Evolutionary conservation across 2,113 vertebrate species (phyloP).

Genomic region (Ia io): DNA sequence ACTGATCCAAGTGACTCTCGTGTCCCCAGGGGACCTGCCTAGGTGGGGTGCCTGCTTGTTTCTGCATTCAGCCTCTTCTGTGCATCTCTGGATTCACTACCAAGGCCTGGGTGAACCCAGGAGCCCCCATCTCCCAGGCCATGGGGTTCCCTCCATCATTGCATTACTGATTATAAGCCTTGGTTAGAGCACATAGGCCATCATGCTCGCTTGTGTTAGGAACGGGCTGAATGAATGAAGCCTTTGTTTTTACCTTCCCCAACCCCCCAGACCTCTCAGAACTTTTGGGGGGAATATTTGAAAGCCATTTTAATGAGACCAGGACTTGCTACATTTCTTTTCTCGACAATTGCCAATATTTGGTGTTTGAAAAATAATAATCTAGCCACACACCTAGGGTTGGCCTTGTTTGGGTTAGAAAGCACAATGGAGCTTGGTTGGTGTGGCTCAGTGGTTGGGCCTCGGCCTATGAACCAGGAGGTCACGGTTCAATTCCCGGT

Average conservation of each 20-base stretch:
- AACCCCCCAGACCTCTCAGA: background rate
- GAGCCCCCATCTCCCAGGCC: background rate
- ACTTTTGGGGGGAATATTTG: background rate
- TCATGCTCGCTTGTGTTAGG: background rate
- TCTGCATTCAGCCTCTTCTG: background rate
- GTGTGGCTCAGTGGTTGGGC: too few species aligned
- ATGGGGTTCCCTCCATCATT: background rate
- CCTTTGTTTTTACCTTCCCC: background rate
- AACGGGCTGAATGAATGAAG: background rate
- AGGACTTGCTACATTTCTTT: background rate
- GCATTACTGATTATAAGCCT: rapidly evolving
- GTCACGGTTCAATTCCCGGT: too few species aligned
- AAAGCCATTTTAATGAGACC: constrained; percentile 12
- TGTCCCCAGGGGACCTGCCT: background rate
- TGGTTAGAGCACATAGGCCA: background rate
- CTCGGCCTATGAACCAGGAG: too few species aligned
- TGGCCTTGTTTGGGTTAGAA: background rate
- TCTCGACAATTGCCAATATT: background rate
- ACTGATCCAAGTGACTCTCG: background rate
- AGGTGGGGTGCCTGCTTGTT: too few species aligned
- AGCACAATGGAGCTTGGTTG: background rate
- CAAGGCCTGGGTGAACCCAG: too few species aligned
- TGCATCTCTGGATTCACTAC: background rate
- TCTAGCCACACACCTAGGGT: background rate
- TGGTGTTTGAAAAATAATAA: background rate